A percentile compares a stretch with the other conserved stretches of the same genome.
phyloP scores from a whole-genome alignment of 1,140 invertebrate genomes.

The Pinna nobilis region DNA sequence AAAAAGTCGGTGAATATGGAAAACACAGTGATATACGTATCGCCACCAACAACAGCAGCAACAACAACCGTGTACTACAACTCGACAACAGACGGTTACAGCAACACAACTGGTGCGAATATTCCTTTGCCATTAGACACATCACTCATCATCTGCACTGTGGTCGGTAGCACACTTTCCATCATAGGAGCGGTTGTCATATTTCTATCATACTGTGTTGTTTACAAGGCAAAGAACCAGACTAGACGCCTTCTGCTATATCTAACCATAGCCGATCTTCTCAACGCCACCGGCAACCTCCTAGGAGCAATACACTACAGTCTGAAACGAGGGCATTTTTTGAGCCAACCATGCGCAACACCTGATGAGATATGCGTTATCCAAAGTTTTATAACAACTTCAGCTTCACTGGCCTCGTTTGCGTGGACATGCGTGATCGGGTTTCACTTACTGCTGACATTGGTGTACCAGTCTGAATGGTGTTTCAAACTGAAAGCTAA shows the following conservation, averaged over 20 bases:
- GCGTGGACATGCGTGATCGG: slow-evolving; percentile 43
- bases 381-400: slow-evolving; percentile 41
- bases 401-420: slow-evolving; percentile 41
- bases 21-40: too few species aligned
- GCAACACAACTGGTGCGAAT: too few species aligned
- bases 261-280: slow-evolving; percentile 20
- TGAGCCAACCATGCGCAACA: too few species aligned
- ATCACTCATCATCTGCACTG: background rate
- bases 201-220: slow-evolving; percentile 22
- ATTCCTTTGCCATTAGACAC: too few species aligned
- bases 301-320: slow-evolving; percentile 3
- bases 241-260: slow-evolving; percentile 20
- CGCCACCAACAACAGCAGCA: too few species aligned
- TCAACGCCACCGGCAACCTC: slow-evolving; percentile 15
- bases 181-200: slow-evolving; percentile 25
- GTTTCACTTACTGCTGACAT: slow-evolving; percentile 26
- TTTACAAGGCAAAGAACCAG: slow-evolving; percentile 7
- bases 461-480: slow-evolving; percentile 7
- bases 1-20: too few species aligned
- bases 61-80: too few species aligned
- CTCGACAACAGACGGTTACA: too few species aligned
- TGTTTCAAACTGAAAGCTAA: slow-evolving; percentile 2
- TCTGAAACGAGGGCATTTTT: too few species aligned
- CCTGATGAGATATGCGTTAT: slow-evolving; percentile 13
- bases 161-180: slow-evolving; percentile 8